Evolutionary conservation across 2,113 vertebrate species (phyloP).

Genomic region (Tringa solitaria): DNA sequence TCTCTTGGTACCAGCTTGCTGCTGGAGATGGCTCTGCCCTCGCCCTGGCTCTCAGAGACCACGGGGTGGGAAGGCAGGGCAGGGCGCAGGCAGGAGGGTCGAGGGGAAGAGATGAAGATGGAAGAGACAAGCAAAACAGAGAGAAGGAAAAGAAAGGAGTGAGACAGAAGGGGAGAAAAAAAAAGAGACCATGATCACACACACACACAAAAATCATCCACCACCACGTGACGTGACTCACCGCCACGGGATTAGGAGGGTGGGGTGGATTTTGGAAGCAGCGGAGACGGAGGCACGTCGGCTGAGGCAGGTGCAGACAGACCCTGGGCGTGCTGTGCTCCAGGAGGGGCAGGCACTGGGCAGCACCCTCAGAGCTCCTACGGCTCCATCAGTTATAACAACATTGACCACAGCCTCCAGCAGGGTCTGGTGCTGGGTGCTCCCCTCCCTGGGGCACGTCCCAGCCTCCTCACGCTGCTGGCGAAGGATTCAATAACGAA

Average conservation of each 20-base stretch:
- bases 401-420: fast-evolving
- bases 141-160: background rate
- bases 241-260: fast-evolving
- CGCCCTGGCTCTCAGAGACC: background rate
- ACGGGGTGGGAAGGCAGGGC: background rate
- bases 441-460: fast-evolving
- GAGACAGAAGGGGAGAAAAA: background rate
- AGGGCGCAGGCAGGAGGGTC: background rate
- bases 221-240: background rate
- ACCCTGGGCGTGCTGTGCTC: fast-evolving
- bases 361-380: background rate
- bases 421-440: background rate
- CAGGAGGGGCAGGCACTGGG: fast-evolving
- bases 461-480: background rate
- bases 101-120: background rate
- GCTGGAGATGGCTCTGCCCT: fast-evolving
- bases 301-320: background rate
- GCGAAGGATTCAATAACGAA: background rate
- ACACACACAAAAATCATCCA: background rate
- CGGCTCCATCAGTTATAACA: background rate
- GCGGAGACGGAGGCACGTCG: fast-evolving
- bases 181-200: background rate
- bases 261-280: background rate
- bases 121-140: background rate
- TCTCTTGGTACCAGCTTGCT: background rate